These are phyloP conservation scores for Nephila pilipes DNA, from an alignment of 1,140 invertebrate species.

Conservation along the genomic window DNA sequence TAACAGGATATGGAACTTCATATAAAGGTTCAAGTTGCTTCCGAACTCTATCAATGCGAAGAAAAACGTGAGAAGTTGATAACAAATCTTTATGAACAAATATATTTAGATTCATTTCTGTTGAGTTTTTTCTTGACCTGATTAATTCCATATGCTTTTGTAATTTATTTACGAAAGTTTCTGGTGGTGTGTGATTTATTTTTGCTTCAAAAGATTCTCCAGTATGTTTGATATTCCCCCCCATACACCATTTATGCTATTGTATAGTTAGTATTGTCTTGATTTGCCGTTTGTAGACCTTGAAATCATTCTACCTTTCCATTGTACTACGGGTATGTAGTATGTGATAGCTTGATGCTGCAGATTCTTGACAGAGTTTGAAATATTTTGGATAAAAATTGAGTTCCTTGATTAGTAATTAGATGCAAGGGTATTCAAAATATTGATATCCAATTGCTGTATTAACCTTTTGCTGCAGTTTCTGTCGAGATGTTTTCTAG, in stretches of 20 bases:
- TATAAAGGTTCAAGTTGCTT: constrained; percentile 45
- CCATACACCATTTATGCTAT: constrained; percentile 56
- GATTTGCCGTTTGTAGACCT: not conserved
- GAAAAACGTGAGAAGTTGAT: too few relatives aligned
- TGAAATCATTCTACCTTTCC: not conserved
- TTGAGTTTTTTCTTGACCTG: not conserved
- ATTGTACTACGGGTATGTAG: not conserved
- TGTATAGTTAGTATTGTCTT: not conserved
- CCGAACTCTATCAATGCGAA: too few relatives aligned
- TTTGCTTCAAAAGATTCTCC: constrained; percentile 38
- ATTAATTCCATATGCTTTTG: constrained; percentile 32
- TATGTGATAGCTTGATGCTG: not conserved
- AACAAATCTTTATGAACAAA: not conserved
- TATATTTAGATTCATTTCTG: not conserved
- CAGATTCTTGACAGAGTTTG: not conserved
- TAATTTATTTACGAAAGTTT: constrained; percentile 41
- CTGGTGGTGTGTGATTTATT: not conserved
- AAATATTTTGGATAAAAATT: too few relatives aligned
- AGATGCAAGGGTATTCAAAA: not conserved
- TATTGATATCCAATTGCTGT: not conserved
- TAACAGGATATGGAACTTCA: constrained; percentile 32
- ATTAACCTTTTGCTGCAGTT: not conserved
- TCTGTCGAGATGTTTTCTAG: not conserved
- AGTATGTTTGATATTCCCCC: not conserved
- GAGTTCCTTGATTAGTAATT: too few relatives aligned